Evolutionary conservation across 1,140 invertebrate genomes (phyloP).

Genomic region (Aphis craccivora): DNA sequence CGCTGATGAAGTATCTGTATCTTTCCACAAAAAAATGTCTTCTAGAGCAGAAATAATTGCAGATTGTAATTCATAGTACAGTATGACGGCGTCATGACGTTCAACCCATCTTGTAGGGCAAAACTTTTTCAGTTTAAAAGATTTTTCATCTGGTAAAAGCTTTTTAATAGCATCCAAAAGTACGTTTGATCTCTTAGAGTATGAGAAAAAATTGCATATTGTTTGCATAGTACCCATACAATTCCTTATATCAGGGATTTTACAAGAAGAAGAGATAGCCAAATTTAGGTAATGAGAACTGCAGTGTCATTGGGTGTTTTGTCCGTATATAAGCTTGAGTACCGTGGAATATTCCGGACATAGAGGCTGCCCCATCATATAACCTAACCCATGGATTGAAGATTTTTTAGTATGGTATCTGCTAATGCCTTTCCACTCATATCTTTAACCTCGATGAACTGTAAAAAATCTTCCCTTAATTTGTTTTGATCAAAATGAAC

Average conservation of each 20-base stretch:
- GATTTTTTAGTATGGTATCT: too few relatives aligned
- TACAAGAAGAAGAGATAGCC: slow-evolving; percentile 53
- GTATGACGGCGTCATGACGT: background rate
- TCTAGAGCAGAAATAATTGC: slow-evolving; percentile 25
- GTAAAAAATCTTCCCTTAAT: slow-evolving; percentile 60
- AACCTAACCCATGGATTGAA: slow-evolving; percentile 42
- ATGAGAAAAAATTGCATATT: slow-evolving; percentile 57
- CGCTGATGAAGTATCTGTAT: background rate
- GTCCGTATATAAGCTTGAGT: background rate
- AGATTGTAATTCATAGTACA: background rate
- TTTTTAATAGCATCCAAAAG: background rate
- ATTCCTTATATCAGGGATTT: slow-evolving; percentile 57
- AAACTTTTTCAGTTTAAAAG: background rate
- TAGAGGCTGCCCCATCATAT: slow-evolving; percentile 61
- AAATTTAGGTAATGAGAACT: slow-evolving; percentile 63
- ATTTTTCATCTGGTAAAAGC: background rate
- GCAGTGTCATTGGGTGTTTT: slow-evolving; percentile 59
- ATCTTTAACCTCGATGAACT: slow-evolving; percentile 60
- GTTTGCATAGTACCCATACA: slow-evolving; percentile 51
- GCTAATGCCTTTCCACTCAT: slow-evolving; percentile 59
- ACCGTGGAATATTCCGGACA: background rate
- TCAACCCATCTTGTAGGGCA: background rate
- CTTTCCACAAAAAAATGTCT: background rate
- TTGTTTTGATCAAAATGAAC: slow-evolving; percentile 56
- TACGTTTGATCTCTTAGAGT: slow-evolving; percentile 9